These are phyloP conservation scores for Nothoprocta perdicaria DNA, from an alignment of 2,113 vertebrate species.

Conservation along the genomic window DNA sequence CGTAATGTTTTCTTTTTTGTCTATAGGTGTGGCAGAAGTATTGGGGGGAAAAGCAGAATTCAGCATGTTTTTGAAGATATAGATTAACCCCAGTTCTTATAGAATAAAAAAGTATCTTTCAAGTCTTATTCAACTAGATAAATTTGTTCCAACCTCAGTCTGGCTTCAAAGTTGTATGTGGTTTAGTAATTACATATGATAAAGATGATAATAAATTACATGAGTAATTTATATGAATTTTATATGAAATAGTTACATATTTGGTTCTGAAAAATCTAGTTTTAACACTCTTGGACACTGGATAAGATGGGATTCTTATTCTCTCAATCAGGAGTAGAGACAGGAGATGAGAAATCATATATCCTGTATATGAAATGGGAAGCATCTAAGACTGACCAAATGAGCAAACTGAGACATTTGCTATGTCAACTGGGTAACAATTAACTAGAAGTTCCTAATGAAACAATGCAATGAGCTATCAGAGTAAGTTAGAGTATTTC, in stretches of 20 bases:
- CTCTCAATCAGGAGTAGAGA: not conserved
- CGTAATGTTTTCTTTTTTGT: not conserved
- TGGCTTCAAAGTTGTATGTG: not conserved
- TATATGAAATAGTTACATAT: not conserved
- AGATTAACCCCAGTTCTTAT: not conserved
- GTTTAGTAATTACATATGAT: not conserved
- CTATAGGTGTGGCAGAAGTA: not conserved
- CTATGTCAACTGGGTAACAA: not conserved
- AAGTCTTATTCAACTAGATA: not conserved
- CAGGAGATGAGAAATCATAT: not conserved
- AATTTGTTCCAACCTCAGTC: not conserved
- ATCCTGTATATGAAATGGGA: not conserved
- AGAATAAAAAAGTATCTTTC: slow-evolving; percentile 5
- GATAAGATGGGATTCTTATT: not conserved
- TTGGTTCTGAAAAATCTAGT: not conserved
- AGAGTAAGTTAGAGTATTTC: not conserved
- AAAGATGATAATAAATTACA: not conserved
- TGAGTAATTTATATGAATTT: too few species aligned
- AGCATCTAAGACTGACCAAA: slow-evolving; percentile 21
- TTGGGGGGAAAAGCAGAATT: not conserved
- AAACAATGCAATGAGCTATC: not conserved
- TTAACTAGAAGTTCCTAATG: not conserved
- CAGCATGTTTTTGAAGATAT: not conserved
- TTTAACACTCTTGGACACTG: not conserved
- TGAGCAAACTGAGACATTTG: not conserved